Evolutionary conservation across 1,140 invertebrate species (phyloP), one percentile per base, ranked within the genome.

Genomic region (Rhyzopertha dominica): DNA sequence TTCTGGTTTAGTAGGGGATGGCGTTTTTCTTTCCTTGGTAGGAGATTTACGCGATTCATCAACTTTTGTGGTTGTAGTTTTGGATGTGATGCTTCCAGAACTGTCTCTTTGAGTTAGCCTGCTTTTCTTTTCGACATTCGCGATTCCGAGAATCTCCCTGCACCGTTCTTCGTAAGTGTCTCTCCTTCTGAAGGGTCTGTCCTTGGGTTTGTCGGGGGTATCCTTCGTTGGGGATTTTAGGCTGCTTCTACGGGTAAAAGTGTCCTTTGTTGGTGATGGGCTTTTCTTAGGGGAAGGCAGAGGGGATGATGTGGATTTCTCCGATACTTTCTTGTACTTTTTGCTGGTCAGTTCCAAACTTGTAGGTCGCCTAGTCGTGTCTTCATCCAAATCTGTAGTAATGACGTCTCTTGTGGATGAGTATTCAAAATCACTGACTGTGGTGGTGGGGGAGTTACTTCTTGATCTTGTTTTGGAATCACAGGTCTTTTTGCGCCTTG

Each of bases 161-260:
- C 79, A 81, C n/a, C 79, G 68, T 63, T 81, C 79, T 65, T 81
- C 80, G 40, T 81, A 82, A n/a, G 80, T 81, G 62, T 82, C 79
- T 25, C 76, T 75, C 54, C 79, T 71, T 49, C 69, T 69, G 31
- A 76, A 65, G 19, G 70, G 71, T 39, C 51, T 56, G 9, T 55
- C 45, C 55, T 14, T 61, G 18, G 5, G 20, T 54, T 59, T 36
- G 25, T 34, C 24, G 3, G 22, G n/a, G 9, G 18, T 7, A n/a
- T 44, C 41, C 9, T 32, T 44, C 31, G 46, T n/a, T 8, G 49
- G 47, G 14, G 29, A 42, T 9, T 32, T 39, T 12, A n/a, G n/a
- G 2, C 17, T 20, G 18, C 18, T 31, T 35, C 16, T 28, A 19
- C 20, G 31, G 13, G 25, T 8, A 3, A 14, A 28, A 14, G 7